These are phyloP conservation scores for Tolypeutes matacus DNA, from an alignment of 2,797 vertebrate species.

Conservation along the genomic window DNA sequence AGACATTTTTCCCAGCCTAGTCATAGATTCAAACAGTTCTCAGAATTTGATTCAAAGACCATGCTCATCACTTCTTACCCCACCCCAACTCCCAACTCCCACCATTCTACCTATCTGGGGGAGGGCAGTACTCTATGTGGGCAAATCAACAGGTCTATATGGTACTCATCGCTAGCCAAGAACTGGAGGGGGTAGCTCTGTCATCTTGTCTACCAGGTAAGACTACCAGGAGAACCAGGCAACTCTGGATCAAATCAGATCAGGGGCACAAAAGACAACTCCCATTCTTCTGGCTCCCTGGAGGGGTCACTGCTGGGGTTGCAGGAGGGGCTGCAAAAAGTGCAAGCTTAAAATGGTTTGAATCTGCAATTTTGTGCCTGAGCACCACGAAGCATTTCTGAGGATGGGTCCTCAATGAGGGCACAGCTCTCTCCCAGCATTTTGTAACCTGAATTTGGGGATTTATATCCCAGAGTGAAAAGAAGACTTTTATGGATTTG, in stretches of 20 bases:
- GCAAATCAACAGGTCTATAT: background rate
- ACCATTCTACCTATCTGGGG: background rate
- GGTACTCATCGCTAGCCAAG: background rate
- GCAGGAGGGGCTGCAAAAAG: background rate
- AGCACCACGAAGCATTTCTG: background rate
- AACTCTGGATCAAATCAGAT: background rate
- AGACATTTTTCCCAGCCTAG: background rate
- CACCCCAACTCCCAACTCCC: background rate
- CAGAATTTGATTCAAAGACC: background rate
- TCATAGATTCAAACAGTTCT: background rate
- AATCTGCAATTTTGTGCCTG: background rate
- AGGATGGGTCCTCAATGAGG: background rate
- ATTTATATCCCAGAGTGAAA: background rate
- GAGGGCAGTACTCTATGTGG: background rate
- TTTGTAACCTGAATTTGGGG: background rate
- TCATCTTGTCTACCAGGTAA: background rate
- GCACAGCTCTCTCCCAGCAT: background rate
- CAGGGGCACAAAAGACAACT: background rate
- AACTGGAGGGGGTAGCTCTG: background rate
- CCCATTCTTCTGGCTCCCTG: background rate
- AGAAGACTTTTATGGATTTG: slow-evolving; percentile 34
- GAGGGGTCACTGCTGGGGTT: background rate
- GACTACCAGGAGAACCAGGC: background rate
- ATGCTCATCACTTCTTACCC: background rate
- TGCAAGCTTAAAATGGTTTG: background rate